A percentile compares a stretch with the other conserved stretches of the same genome.
Conservation (phyloP, 2,113 vertebrate genomes). For the Lethenteron reissneri region DNA sequence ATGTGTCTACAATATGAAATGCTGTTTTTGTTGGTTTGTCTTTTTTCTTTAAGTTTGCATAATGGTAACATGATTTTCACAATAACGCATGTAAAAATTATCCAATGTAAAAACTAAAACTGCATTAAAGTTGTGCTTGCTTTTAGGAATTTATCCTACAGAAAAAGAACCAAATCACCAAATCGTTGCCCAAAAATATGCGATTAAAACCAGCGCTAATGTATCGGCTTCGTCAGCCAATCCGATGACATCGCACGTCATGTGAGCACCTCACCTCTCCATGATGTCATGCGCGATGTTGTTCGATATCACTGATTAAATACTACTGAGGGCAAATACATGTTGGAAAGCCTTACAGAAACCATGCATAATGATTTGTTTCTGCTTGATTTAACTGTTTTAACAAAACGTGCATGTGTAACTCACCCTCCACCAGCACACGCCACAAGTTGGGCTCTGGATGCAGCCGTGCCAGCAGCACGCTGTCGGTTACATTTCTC, state of each 20-base stretch:
- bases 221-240: background rate
- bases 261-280: too few species aligned
- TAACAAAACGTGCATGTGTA: too few species aligned
- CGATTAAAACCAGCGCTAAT: background rate
- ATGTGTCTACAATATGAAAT: too few species aligned
- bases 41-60: too few species aligned
- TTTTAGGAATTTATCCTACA: background rate
- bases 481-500: conserved; percentile 76
- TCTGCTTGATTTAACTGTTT: too few species aligned
- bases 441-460: conserved; percentile 51
- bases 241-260: background rate
- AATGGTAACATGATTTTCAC: too few species aligned
- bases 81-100: too few species aligned
- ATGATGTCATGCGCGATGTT: background rate
- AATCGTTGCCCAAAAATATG: background rate
- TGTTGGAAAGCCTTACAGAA: too few species aligned
- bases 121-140: too few species aligned
- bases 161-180: background rate
- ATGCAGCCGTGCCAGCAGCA: conserved; percentile 59
- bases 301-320: conserved; percentile 9
- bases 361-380: too few species aligned
- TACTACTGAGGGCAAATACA: conserved; percentile 20
- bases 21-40: too few species aligned
- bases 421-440: conserved; percentile 58
- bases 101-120: too few species aligned